Conservation (phyloP, 2,113 vertebrate species). For the Anoplopoma fimbria region DNA sequence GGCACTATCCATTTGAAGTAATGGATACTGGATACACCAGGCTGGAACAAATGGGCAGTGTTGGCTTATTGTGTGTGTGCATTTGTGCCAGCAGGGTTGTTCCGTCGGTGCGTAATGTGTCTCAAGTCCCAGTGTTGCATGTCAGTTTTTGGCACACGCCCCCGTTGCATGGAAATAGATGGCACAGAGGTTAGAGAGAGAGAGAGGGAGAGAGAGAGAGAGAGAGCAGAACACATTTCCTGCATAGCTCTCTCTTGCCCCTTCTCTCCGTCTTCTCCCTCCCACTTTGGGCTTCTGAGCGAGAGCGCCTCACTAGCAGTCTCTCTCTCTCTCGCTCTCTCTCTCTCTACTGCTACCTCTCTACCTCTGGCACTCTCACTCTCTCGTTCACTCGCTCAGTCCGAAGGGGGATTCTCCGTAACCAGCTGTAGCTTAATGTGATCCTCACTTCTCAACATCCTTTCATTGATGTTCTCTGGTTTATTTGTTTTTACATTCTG, state of each 20-base stretch:
- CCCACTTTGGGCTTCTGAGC: slow-evolving; percentile 51
- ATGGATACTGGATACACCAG: neutral
- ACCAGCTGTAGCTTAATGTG: slow-evolving; percentile 70
- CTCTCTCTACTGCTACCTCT: slow-evolving; percentile 37
- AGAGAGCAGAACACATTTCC: slow-evolving; percentile 65
- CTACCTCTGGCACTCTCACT: slow-evolving; percentile 36
- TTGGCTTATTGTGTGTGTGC: neutral
- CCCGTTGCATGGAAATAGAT: slow-evolving; percentile 67
- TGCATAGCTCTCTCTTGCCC: slow-evolving; percentile 69
- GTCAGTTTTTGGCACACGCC: slow-evolving; percentile 36
- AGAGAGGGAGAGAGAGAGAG: slow-evolving; percentile 13
- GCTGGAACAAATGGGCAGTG: slow-evolving; percentile 5
- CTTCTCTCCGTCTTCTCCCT: slow-evolving; percentile 44
- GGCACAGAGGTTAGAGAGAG: slow-evolving; percentile 46
- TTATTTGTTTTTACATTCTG: slow-evolving; percentile 3
- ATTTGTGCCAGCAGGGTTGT: slow-evolving; percentile 22
- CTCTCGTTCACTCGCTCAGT: slow-evolving; percentile 55
- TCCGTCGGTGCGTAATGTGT: slow-evolving; percentile 24
- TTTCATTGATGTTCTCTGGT: slow-evolving; percentile 46
- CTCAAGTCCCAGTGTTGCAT: slow-evolving; percentile 23
- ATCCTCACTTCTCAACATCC: slow-evolving; percentile 37
- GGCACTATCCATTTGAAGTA: slow-evolving; percentile 21
- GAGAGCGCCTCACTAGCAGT: slow-evolving; percentile 43
- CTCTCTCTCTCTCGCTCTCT: slow-evolving; percentile 27
- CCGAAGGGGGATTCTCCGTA: slow-evolving; percentile 63